Evolutionary conservation across 2,888 invertebrate genomes (phyloP), one percentile per base, ranked within the genome.

Genomic region (Leptura quadrifasciata): DNA sequence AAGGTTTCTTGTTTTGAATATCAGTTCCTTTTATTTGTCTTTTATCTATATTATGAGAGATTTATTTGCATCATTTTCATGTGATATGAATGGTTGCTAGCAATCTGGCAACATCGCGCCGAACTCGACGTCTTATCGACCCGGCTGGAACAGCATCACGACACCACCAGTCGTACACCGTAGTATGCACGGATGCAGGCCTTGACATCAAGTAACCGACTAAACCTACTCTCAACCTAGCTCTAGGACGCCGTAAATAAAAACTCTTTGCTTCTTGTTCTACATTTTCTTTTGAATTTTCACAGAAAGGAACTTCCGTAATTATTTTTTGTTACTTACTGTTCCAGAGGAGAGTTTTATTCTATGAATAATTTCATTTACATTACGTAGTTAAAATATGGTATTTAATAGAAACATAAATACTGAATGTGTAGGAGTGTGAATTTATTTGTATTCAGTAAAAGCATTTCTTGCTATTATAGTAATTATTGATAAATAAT

Each of bases 121-220:
- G 74, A 72, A 75, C 77, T 72, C 63, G 76, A 57, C 81, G 75
- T 75, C 76, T 74, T 82, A 82, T 82, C 81, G 82, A 82, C 78
- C 82, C 78, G 77, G 73, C 76, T 69, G 72, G 69, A 76, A 47
- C 20, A 35, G 76, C 81, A 81, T 79, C 79, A 82, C 78, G 72
- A 79, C 76, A 75, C 79, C 75, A 79, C 72, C 78, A 61, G 65
- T 71, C 79, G 74, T 80, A 81, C 80, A 75, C 76, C 74, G 76
- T 79, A 77, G 77, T 76, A 78, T 79, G 76, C 80, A 81, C 69
- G 74, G 77, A 70, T 79, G 81, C 81, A 77, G 80, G 82, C 83
- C 83, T 83, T 83, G 83, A 83, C 83, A 83, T 78, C 76, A 80
- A 83, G 82, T 83, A 83, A 83, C 83, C 83, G 82, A 83, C 74